phyloP scores from a whole-genome alignment of 1,140 invertebrate genomes.

The Papilio xuthus region DNA sequence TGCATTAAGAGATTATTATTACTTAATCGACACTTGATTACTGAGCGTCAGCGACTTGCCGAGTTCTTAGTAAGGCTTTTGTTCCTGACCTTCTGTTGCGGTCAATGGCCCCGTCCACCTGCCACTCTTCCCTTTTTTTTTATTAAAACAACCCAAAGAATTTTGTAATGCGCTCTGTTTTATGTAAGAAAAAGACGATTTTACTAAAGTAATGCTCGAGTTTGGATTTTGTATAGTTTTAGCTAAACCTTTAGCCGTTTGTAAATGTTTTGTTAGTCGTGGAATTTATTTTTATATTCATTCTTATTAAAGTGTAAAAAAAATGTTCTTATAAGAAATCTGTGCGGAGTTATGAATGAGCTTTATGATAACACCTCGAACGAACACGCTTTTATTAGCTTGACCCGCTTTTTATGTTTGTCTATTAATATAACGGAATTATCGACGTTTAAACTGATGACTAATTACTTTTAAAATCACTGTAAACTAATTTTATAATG shows the following conservation, averaged over 20 bases:
- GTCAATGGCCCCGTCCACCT: conserved; percentile 25
- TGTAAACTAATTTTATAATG: too few relatives aligned
- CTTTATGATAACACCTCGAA: background rate
- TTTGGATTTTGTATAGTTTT: background rate
- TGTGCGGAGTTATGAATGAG: background rate
- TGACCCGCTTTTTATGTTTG: background rate
- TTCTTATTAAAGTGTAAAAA: background rate
- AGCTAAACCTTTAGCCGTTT: background rate
- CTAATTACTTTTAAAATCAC: background rate
- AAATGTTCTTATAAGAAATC: background rate
- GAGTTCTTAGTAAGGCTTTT: conserved; percentile 8
- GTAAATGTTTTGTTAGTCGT: background rate
- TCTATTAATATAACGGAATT: background rate
- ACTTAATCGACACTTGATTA: conserved; percentile 12
- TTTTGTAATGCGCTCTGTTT: conserved; percentile 17
- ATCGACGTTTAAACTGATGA: background rate
- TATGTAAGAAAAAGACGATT: background rate
- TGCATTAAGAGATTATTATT: conserved; percentile 8
- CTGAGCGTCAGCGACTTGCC: background rate
- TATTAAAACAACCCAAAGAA: conserved; percentile 22
- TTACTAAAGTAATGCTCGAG: background rate
- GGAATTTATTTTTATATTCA: background rate
- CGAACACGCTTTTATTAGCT: background rate
- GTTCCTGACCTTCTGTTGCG: conserved; percentile 30
- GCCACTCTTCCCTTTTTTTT: conserved; percentile 27